Evolutionary conservation across 2,888 invertebrate species (phyloP), one percentile per base, ranked within the genome.

Genomic region (Stenodema calcarata): DNA sequence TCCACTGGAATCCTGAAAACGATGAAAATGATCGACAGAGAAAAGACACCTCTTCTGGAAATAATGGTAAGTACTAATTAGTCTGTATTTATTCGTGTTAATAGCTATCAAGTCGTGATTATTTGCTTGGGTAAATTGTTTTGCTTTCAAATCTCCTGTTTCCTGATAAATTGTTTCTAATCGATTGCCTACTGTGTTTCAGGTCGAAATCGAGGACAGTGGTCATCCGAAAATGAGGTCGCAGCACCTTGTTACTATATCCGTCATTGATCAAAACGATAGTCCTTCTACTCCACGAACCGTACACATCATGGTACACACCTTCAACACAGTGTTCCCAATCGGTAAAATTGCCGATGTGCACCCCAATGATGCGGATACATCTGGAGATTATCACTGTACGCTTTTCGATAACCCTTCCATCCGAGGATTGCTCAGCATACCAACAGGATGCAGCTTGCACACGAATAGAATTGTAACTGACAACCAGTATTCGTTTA

Each of bases 311-410:
- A 92, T 96, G 80, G 94, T 97, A 1, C 94, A 95, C 90, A 93
- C 95, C 0, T 95, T 96, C 90, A 95, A 96, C 90, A 95, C 94
- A 85, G 93, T 93, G 88, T 94, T 95, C 89, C 95, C 96, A 0
- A 91, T 93, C 28, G 96, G 96, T n/a, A 95, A 95, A 91, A 95
- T 99, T 88, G 98, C 97, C 9, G 94, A 97, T 91, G 96, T 98
- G 0, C 96, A 95, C 91, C 99, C 99, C 0, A 95, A 96, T 90
- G 99, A 99, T 92, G 94, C 95, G 0, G 98, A 99, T 91, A 93
- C 94, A n/a, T 94, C 94, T 82, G 98, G 98, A 3, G 95, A 97
- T 90, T 98, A 98, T 90, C 94, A 93, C 90, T 99, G 98, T 91
- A 95, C 94, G 90, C 94, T 97, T 88, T 91, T 96, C 89, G 94